Evolutionary conservation across 2,797 vertebrate genomes (phyloP).

Genomic region (Anguilla megastoma): DNA sequence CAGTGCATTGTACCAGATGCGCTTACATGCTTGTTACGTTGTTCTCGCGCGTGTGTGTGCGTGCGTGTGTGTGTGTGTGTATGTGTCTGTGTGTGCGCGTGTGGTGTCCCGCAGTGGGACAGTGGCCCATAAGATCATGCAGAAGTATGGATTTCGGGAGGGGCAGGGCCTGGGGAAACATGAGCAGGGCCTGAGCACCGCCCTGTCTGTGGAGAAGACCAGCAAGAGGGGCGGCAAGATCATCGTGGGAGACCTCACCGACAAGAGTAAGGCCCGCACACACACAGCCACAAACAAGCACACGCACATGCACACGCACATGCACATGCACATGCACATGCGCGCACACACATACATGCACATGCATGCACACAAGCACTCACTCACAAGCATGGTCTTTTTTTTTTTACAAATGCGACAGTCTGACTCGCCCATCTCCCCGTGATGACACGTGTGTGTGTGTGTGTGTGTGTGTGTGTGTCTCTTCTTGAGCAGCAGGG

Average conservation of each 20-base stretch:
- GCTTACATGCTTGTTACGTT: too few relatives aligned
- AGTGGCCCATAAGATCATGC: conserved; percentile 99
- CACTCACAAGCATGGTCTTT: not conserved
- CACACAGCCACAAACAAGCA: not conserved
- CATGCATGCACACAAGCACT: not conserved
- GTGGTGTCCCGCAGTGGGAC: conserved; percentile 63
- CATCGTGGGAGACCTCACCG: conserved; percentile 87
- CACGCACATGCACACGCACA: not conserved
- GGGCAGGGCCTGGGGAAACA: conserved; percentile 97
- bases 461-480: too few relatives aligned
- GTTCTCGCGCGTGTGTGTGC: too few relatives aligned
- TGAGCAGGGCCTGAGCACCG: conserved; percentile 94
- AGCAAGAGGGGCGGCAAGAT: conserved; percentile 98
- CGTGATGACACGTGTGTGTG: too few relatives aligned
- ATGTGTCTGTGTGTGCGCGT: too few relatives aligned
- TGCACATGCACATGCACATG: not conserved
- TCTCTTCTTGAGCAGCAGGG: conserved; percentile 60
- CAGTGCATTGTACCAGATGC: too few relatives aligned
- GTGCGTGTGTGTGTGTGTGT: too few relatives aligned
- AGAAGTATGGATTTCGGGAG: conserved; percentile 97
- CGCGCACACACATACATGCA: conserved; percentile 13
- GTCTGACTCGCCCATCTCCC: too few relatives aligned
- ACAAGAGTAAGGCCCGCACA: conserved; percentile 78
- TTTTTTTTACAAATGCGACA: too few relatives aligned
- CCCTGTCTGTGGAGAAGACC: conserved; percentile 95